Evolutionary conservation across 2,888 invertebrate genomes (phyloP).

Genomic region (Endomychus coccineus): DNA sequence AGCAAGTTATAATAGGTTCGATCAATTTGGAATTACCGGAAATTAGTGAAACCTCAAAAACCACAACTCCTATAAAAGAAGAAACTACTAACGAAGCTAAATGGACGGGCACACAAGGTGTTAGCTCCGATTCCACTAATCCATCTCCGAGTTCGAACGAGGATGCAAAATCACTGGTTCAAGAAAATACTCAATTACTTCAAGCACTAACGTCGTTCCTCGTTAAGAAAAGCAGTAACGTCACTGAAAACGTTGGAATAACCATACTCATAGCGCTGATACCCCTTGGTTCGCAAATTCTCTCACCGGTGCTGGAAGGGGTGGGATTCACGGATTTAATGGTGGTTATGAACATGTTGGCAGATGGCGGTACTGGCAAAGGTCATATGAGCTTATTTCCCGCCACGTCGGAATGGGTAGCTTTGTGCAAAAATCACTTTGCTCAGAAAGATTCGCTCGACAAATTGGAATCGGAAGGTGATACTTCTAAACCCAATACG

Average conservation of each 20-base stretch:
- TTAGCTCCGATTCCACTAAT: constrained; percentile 3
- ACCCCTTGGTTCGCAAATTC: constrained; percentile 61
- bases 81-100: constrained; percentile 2
- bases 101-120: constrained; percentile 2
- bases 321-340: constrained; percentile 73
- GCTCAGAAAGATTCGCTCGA: constrained; percentile 51
- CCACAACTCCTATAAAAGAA: constrained; percentile 3
- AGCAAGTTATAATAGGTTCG: constrained; percentile 58
- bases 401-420: constrained; percentile 74
- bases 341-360: constrained; percentile 72
- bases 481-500: constrained; percentile 42
- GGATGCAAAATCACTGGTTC: constrained; percentile 48
- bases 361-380: constrained; percentile 73
- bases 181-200: constrained; percentile 63
- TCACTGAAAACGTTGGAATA: constrained; percentile 54
- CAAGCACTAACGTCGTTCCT: constrained; percentile 65
- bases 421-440: constrained; percentile 57
- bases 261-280: constrained; percentile 66
- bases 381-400: constrained; percentile 78
- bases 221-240: constrained; percentile 58
- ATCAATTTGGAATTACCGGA: constrained; percentile 7
- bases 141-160: constrained; percentile 30
- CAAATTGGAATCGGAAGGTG: constrained; percentile 47
- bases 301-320: constrained; percentile 57
- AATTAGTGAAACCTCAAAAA: no score